These are phyloP conservation scores for Drosophila algonquin DNA, from an alignment of 2,888 invertebrate genomes.

Conservation along the genomic window DNA sequence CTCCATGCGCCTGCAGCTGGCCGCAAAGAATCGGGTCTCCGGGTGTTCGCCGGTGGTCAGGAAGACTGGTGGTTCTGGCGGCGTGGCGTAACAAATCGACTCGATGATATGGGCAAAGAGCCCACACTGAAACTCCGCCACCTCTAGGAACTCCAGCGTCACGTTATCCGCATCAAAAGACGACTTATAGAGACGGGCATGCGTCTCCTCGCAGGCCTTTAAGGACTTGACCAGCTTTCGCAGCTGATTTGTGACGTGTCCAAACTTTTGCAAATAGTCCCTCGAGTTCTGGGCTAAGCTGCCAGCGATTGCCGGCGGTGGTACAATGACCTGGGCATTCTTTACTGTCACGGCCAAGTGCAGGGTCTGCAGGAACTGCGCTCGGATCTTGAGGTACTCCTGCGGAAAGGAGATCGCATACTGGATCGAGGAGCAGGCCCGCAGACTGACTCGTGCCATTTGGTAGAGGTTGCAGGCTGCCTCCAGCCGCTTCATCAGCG, in stretches of 20 bases:
- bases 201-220: constrained; percentile 89
- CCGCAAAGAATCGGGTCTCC: constrained; percentile 82
- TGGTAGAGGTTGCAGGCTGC: constrained; percentile 87
- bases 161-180: constrained; percentile 94
- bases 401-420: constrained; percentile 87
- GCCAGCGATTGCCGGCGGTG: constrained; percentile 95
- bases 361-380: constrained; percentile 88
- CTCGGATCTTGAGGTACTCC: constrained; percentile 90
- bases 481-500: constrained; percentile 85
- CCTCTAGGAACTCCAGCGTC: constrained; percentile 89
- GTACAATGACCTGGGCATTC: constrained; percentile 90
- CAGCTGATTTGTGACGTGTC: constrained; percentile 91
- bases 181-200: constrained; percentile 91
- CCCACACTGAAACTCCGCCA: constrained; percentile 84
- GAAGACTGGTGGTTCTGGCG: constrained; percentile 82
- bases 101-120: constrained; percentile 83
- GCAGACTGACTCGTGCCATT: constrained; percentile 86
- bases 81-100: constrained; percentile 83
- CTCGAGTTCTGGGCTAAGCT: constrained; percentile 91
- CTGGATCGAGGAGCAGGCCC: constrained; percentile 84
- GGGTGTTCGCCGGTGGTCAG: constrained; percentile 82
- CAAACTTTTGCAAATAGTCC: constrained; percentile 91
- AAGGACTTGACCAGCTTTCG: constrained; percentile 90
- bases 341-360: constrained; percentile 84
- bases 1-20: constrained; percentile 82